These are phyloP conservation scores for Archips xylosteana DNA, from an alignment of 2,888 invertebrate genomes.

Conservation along the genomic window DNA sequence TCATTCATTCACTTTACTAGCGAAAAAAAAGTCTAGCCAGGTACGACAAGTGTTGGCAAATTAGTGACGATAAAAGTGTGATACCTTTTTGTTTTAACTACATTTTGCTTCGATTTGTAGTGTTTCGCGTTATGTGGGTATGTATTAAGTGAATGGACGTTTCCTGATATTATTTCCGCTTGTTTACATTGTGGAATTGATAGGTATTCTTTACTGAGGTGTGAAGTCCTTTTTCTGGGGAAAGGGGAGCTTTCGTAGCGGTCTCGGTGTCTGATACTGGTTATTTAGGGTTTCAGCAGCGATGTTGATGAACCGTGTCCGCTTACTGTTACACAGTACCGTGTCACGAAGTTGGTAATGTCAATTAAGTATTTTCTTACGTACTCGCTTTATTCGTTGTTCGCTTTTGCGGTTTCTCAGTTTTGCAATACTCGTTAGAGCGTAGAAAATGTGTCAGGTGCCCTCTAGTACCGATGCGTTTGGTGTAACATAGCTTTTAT, in stretches of 20 bases:
- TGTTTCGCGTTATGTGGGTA: constrained; percentile 51
- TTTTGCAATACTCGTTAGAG: constrained; percentile 83
- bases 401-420: constrained; percentile 62
- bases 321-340: constrained; percentile 65
- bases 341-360: constrained; percentile 53
- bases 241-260: constrained; percentile 71
- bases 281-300: constrained; percentile 63
- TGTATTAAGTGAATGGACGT: constrained; percentile 50
- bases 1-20: constrained; percentile 75
- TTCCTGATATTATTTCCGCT: constrained; percentile 61
- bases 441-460: constrained; percentile 83
- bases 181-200: constrained; percentile 81
- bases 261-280: constrained; percentile 50
- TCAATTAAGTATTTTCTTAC: constrained; percentile 52
- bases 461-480: constrained; percentile 46
- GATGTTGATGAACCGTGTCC: constrained; percentile 66
- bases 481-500: constrained; percentile 39
- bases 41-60: constrained; percentile 81
- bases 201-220: constrained; percentile 54
- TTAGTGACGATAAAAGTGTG: constrained; percentile 75
- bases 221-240: constrained; percentile 68
- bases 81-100: constrained; percentile 64
- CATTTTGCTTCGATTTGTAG: constrained; percentile 52
- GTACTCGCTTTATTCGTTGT: constrained; percentile 47
- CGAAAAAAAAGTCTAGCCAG: constrained; percentile 74